Conservation (phyloP, 2,113 vertebrate genomes). For the Xiphophorus hellerii region DNA sequence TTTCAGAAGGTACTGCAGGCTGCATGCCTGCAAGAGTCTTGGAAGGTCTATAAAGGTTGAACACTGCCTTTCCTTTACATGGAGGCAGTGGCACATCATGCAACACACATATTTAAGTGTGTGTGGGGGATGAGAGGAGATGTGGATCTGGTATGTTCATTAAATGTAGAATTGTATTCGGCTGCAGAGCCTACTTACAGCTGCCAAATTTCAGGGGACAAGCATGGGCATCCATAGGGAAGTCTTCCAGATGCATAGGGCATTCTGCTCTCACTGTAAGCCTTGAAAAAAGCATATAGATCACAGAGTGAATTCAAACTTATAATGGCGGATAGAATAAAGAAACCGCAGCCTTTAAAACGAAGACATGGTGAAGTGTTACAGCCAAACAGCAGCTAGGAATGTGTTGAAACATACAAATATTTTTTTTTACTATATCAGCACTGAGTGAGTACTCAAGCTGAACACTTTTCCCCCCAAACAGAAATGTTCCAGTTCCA, state of each 20-base stretch:
- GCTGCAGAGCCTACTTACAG: conserved; percentile 75
- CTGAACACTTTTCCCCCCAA: conserved; percentile 6
- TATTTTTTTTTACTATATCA: conserved; percentile 3
- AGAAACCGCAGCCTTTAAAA: conserved; percentile 1
- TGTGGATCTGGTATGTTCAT: not conserved
- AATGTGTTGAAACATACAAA: not conserved
- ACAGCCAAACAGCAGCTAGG: conserved; percentile 7
- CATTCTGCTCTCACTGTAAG: conserved; percentile 85
- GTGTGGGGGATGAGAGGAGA: not conserved
- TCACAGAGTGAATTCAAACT: not conserved
- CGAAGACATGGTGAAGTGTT: not conserved
- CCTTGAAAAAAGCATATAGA: conserved; percentile 52
- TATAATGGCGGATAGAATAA: not conserved
- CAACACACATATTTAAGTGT: conserved; percentile 4
- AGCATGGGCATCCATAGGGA: conserved; percentile 86
- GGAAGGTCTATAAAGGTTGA: conserved; percentile 41
- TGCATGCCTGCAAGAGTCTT: conserved; percentile 43
- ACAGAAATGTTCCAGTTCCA: conserved; percentile 49
- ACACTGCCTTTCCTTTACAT: conserved; percentile 14
- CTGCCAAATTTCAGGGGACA: conserved; percentile 86
- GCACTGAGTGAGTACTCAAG: not conserved
- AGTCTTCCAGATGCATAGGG: conserved; percentile 86
- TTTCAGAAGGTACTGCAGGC: conserved; percentile 29
- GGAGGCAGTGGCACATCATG: conserved; percentile 10
- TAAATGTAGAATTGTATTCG: not conserved